Percentiles rank a stretch among this genome's conserved stretches.
phyloP scores from a whole-genome alignment of 2,888 invertebrate genomes.

The Argyra leucocephala region DNA sequence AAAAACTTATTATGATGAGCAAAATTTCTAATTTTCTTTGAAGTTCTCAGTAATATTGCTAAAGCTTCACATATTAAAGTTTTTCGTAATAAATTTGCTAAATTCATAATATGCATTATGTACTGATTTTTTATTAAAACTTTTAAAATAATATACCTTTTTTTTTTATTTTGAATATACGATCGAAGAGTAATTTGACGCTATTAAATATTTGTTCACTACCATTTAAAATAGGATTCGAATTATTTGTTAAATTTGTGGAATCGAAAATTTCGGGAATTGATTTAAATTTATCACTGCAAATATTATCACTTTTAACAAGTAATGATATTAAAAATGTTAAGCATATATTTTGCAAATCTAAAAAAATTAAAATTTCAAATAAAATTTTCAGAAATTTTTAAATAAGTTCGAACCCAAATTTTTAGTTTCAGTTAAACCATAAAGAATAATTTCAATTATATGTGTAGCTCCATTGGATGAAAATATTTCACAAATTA shows the following conservation, averaged over 20 bases:
- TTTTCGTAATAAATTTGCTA: not conserved
- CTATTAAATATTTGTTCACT: not conserved
- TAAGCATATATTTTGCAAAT: slow-evolving; percentile 16
- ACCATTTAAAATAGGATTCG: not conserved
- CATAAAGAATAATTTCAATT: slow-evolving; percentile 7
- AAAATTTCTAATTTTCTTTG: slow-evolving; percentile 26
- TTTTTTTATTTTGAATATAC: not conserved
- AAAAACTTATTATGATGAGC: slow-evolving; percentile 30
- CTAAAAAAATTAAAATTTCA: slow-evolving; percentile 11
- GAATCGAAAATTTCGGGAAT: slow-evolving; percentile 18
- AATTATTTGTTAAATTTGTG: not conserved
- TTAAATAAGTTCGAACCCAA: not conserved
- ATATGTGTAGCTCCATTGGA: not conserved
- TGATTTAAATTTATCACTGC: slow-evolving; percentile 8
- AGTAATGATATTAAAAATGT: slow-evolving; percentile 18
- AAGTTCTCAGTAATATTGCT: slow-evolving; percentile 33
- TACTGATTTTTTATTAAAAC: too few species aligned
- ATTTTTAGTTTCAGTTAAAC: not conserved
- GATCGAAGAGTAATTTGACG: not conserved
- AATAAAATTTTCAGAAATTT: not conserved
- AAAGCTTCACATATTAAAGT: slow-evolving; percentile 30
- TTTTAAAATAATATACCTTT: not conserved
- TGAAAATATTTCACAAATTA: slow-evolving; percentile 9
- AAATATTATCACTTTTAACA: slow-evolving; percentile 17
- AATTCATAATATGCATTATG: too few species aligned